phyloP scores from a whole-genome alignment of 64 coral and sea anemone genomes.

The Anthopleura sola region DNA sequence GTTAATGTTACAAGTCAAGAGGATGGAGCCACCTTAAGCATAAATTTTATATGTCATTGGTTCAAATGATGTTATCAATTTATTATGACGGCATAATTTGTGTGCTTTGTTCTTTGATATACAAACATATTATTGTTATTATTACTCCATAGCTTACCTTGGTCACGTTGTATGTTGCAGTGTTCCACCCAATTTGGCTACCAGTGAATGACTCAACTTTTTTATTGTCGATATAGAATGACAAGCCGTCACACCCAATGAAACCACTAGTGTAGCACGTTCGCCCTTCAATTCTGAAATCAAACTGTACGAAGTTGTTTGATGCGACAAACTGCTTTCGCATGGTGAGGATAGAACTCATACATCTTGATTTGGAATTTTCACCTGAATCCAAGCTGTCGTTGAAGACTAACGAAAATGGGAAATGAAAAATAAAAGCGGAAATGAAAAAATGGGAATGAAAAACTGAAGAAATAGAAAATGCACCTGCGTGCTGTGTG shows the following conservation, averaged over 20 bases:
- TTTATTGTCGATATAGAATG: conserved; percentile 38
- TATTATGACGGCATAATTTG: no score
- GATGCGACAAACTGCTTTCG: conserved; percentile 28
- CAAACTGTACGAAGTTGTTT: conserved; percentile 32
- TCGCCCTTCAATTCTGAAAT: conserved; percentile 39
- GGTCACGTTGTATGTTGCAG: not conserved
- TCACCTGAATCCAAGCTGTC: conserved; percentile 49
- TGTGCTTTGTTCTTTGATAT: no score
- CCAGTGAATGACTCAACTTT: conserved; percentile 14
- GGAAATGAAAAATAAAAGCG: not conserved
- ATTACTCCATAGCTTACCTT: not conserved
- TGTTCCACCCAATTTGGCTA: conserved; percentile 37
- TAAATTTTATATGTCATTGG: no score
- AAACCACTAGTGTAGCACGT: conserved; percentile 8
- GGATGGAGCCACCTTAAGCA: no score
- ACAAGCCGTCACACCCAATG: conserved; percentile 50
- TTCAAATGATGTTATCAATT: no score
- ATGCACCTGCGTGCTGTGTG: no score
- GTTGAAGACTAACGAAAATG: conserved; percentile 15
- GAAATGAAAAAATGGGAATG: not conserved
- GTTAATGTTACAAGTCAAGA: no score
- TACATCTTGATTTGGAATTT: conserved; percentile 38
- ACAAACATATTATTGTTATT: no score
- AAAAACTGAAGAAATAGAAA: no score
- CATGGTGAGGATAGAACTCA: conserved; percentile 30